These are phyloP conservation scores for Myrmecophaga tridactyla DNA, from an alignment of 2,113 vertebrate species.

Conservation along the genomic window DNA sequence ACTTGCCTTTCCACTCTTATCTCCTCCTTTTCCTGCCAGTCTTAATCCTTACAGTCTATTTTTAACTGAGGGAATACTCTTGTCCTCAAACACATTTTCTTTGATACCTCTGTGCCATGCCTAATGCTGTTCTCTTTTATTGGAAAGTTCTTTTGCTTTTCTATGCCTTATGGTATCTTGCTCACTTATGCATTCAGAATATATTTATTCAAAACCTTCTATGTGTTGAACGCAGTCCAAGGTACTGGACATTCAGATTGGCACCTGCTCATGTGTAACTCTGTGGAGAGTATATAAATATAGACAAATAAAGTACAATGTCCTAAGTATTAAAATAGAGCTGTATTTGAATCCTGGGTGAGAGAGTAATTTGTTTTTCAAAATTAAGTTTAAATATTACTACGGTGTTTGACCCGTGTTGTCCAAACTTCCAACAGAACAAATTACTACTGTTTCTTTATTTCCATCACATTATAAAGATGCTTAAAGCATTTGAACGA, in stretches of 20 bases:
- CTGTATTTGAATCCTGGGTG: neutral
- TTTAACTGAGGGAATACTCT: neutral
- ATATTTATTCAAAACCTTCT: neutral
- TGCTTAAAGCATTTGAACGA: neutral
- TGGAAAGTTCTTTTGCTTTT: neutral
- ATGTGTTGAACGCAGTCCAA: neutral
- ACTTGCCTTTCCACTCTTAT: neutral
- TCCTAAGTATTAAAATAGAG: neutral
- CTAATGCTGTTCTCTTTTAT: neutral
- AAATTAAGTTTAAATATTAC: neutral
- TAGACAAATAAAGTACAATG: neutral
- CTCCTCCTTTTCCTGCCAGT: neutral
- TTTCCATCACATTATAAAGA: neutral
- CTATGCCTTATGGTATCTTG: neutral
- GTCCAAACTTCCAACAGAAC: neutral
- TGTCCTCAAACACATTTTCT: neutral
- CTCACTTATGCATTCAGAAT: neutral
- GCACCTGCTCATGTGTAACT: neutral
- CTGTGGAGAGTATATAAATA: neutral
- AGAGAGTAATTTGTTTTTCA: neutral
- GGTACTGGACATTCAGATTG: neutral
- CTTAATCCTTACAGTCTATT: neutral
- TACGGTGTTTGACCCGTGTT: neutral
- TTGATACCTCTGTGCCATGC: neutral
- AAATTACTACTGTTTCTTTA: neutral